Percentiles rank a stretch among this genome's conserved stretches.
Evolutionary conservation across 2,113 vertebrate genomes (phyloP).

Genomic region (Gymnobelideus leadbeateri): DNA sequence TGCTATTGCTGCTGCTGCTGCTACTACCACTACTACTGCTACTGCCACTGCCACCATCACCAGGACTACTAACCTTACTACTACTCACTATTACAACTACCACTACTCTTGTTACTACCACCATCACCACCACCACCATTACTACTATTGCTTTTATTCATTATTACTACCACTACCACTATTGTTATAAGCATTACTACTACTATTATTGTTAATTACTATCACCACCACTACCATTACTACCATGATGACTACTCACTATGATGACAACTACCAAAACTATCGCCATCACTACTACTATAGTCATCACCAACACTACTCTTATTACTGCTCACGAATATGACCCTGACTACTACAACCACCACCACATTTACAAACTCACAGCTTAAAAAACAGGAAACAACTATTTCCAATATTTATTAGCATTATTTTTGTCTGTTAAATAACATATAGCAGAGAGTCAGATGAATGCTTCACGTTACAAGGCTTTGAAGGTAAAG

Average conservation of each 20-base stretch:
- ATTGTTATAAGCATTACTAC: background rate
- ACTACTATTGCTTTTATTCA: background rate
- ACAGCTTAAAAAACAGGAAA: background rate
- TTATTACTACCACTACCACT: background rate
- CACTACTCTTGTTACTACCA: no score
- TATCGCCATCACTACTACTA: background rate
- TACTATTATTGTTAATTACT: background rate
- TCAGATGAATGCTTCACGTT: background rate
- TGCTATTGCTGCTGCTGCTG: background rate
- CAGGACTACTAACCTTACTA: no score
- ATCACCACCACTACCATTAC: background rate
- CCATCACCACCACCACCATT: background rate
- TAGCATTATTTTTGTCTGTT: background rate
- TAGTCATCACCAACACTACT: no score
- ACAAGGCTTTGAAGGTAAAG: background rate
- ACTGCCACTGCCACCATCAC: background rate
- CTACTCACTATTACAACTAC: background rate
- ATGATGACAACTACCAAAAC: background rate
- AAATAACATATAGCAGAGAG: background rate
- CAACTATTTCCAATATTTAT: background rate
- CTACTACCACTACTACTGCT: background rate
- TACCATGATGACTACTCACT: background rate
- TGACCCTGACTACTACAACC: background rate
- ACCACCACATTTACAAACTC: background rate
- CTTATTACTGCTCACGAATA: no score